A percentile compares a stretch with the other conserved stretches of the same genome.
These are phyloP conservation scores for Heterocephalus glaber DNA, from an alignment of 2,113 vertebrate genomes.

Conservation along the genomic window DNA sequence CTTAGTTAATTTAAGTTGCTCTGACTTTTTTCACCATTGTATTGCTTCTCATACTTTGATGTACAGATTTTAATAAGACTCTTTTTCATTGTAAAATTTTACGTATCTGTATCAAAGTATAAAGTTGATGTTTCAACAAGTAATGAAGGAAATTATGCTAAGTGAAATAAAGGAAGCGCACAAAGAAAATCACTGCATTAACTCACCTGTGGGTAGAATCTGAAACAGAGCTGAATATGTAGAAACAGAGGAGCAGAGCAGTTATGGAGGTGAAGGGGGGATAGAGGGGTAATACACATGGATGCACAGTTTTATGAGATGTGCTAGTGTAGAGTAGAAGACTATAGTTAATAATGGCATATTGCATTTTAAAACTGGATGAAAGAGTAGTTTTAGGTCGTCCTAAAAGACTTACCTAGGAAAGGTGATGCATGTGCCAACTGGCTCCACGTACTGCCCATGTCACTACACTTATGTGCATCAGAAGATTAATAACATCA, in stretches of 20 bases:
- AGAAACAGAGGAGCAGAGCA: no score
- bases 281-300: rapidly evolving
- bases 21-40: neutral
- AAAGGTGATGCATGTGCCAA: neutral
- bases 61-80: neutral
- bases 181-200: neutral
- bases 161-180: neutral
- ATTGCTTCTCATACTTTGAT: neutral
- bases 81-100: neutral
- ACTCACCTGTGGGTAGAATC: neutral
- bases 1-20: neutral
- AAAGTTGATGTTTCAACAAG: neutral
- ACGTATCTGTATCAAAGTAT: neutral
- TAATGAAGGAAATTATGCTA: neutral
- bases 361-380: neutral
- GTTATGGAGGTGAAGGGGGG: rapidly evolving
- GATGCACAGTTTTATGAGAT: neutral
- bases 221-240: neutral
- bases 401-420: neutral
- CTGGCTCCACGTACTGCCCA: no score
- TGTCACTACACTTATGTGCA: neutral
- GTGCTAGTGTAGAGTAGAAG: neutral
- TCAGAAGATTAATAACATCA: neutral
- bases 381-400: neutral
- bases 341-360: neutral